These are phyloP conservation scores for Psylliodes chrysocephalus DNA, from an alignment of 2,888 invertebrate genomes.

Conservation along the genomic window DNA sequence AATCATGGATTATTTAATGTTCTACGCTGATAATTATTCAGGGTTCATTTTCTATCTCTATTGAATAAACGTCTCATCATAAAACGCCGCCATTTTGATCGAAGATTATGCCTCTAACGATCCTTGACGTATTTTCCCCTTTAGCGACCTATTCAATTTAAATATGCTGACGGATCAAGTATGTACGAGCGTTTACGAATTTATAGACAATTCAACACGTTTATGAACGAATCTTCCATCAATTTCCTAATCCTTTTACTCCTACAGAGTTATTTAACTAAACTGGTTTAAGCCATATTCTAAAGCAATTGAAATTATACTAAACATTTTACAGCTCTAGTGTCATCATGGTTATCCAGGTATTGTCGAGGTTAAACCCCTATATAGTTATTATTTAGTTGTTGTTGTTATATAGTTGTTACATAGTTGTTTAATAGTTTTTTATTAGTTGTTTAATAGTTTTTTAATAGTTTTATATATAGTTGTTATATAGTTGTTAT, in stretches of 20 bases:
- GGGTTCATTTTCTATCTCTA: neutral
- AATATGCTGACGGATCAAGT: conserved; percentile 32
- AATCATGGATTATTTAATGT: neutral
- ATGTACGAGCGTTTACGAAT: conserved; percentile 18
- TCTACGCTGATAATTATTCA: neutral
- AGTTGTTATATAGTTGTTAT: too few species aligned
- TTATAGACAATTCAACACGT: conserved; percentile 26
- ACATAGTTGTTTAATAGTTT: too few species aligned
- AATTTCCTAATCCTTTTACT: conserved; percentile 25
- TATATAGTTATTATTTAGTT: too few species aligned
- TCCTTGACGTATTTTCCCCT: conserved; percentile 28
- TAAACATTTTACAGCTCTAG: too few species aligned
- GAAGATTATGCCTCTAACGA: conserved; percentile 27
- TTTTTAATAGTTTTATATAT: too few species aligned
- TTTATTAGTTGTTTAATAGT: too few species aligned
- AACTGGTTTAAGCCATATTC: too few species aligned
- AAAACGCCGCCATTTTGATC: conserved; percentile 9
- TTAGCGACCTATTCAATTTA: conserved; percentile 28
- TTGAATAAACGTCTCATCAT: conserved; percentile 6
- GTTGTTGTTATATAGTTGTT: too few species aligned
- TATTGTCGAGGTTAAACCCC: too few species aligned
- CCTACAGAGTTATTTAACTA: conserved; percentile 1
- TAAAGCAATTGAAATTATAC: too few species aligned
- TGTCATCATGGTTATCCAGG: too few species aligned
- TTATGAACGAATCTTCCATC: conserved; percentile 14